Percentiles rank a stretch among this genome's conserved stretches.
phyloP scores from a whole-genome alignment of 2,888 invertebrate genomes.

The Hyposoter dolosus region DNA sequence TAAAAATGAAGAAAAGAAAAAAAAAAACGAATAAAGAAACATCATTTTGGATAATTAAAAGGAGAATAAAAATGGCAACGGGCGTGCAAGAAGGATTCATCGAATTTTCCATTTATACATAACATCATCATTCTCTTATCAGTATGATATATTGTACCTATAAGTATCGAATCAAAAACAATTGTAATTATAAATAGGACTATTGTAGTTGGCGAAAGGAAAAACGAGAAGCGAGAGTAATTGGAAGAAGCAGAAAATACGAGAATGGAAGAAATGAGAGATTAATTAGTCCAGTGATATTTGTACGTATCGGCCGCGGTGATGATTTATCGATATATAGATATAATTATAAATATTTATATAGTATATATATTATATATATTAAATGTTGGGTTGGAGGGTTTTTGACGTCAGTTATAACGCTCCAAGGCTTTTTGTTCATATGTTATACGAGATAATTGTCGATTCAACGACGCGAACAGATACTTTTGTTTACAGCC shows the following conservation, averaged over 20 bases:
- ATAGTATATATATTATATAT: constrained; percentile 64
- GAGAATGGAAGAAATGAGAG: constrained; percentile 35
- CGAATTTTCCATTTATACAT: constrained; percentile 73
- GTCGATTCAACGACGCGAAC: constrained; percentile 55
- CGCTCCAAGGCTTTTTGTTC: constrained; percentile 61
- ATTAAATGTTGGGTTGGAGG: constrained; percentile 69
- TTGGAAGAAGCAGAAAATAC: constrained; percentile 40
- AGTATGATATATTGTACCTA: constrained; percentile 69
- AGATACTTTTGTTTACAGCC: constrained; percentile 54
- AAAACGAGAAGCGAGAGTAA: constrained; percentile 15
- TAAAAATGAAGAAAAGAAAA: constrained; percentile 47
- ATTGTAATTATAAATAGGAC: constrained; percentile 69
- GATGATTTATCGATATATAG: constrained; percentile 66
- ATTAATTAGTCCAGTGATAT: constrained; percentile 72
- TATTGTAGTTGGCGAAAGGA: constrained; percentile 59
- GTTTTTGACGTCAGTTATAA: constrained; percentile 68
- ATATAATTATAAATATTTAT: constrained; percentile 66
- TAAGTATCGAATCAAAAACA: constrained; percentile 71
- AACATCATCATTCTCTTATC: constrained; percentile 72
- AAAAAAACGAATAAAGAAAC: constrained; percentile 10
- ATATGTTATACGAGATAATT: constrained; percentile 52
- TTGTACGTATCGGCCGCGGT: constrained; percentile 71
- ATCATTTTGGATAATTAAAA: constrained; percentile 7
- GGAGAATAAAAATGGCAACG: constrained; percentile 33
- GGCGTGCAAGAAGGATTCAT: constrained; percentile 68